Conservation (phyloP, 2,888 invertebrate species). For the Perdita meconis region DNA sequence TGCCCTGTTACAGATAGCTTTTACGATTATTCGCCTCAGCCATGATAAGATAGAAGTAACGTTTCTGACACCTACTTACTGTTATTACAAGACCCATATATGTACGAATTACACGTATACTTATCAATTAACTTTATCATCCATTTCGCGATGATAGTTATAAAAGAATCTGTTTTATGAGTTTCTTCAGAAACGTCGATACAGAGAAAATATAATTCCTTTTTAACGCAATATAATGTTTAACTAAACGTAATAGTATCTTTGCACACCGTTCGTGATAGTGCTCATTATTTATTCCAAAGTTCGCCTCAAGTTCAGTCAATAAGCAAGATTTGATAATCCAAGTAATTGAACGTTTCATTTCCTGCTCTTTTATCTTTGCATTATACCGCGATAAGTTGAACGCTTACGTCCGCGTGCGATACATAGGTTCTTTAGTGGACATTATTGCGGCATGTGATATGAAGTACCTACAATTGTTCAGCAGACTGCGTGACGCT, state of each 20-base stretch:
- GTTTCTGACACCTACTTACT: slow-evolving; percentile 5
- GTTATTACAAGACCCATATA: not conserved
- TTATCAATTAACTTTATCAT: not conserved
- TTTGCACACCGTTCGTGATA: no score
- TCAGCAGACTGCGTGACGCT: slow-evolving; percentile 77
- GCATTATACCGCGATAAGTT: slow-evolving; percentile 38
- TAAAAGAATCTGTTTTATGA: no score
- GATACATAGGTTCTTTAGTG: slow-evolving; percentile 34
- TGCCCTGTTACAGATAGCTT: slow-evolving; percentile 18
- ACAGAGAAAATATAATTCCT: no score
- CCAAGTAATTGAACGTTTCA: slow-evolving; percentile 2
- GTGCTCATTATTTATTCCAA: not conserved
- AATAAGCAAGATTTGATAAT: not conserved
- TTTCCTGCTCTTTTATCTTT: slow-evolving; percentile 32
- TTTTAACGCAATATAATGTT: no score
- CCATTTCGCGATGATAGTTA: not conserved
- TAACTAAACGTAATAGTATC: no score
- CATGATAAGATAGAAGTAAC: slow-evolving; percentile 28
- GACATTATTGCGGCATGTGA: slow-evolving; percentile 52
- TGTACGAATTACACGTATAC: not conserved
- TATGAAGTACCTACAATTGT: slow-evolving; percentile 58
- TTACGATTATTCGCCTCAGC: slow-evolving; percentile 12
- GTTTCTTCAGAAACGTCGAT: no score
- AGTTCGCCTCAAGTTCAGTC: not conserved
- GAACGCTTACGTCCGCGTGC: slow-evolving; percentile 36